A percentile compares a stretch with the other conserved stretches of the same genome.
Conservation (phyloP, 2,797 vertebrate species). For the Prionace glauca region DNA sequence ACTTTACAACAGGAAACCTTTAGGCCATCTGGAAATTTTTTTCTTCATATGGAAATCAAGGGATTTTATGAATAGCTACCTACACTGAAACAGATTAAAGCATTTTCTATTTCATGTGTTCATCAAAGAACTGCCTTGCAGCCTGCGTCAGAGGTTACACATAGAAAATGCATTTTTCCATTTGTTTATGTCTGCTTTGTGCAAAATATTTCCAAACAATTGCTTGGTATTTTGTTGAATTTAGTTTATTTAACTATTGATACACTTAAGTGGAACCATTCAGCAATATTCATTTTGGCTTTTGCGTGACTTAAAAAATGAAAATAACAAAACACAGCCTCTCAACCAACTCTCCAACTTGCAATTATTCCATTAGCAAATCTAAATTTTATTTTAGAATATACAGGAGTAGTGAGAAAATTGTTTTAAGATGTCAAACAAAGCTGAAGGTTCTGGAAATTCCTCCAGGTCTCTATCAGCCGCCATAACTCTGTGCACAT, state of each 20-base stretch:
- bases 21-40: slow-evolving; percentile 12
- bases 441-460: not conserved
- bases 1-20: slow-evolving; percentile 23
- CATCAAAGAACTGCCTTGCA: not conserved
- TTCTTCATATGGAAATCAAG: slow-evolving; percentile 27
- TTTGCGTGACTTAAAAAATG: not conserved
- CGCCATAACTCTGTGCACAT: not conserved
- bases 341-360: not conserved
- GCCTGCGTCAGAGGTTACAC: not conserved
- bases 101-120: slow-evolving; percentile 5
- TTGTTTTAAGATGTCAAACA: not conserved
- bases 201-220: not conserved
- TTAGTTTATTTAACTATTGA: slow-evolving; percentile 11
- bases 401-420: not conserved
- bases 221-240: not conserved
- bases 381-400: not conserved
- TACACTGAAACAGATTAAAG: not conserved
- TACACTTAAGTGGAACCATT: not conserved
- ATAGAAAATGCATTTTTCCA: slow-evolving; percentile 5
- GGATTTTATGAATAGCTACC: slow-evolving; percentile 23
- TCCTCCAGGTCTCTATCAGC: not conserved
- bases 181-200: not conserved
- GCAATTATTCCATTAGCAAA: not conserved
- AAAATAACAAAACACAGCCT: not conserved
- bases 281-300: not conserved